Evolutionary conservation across 2,113 vertebrate genomes (phyloP).

Genomic region (Ptychochromis oligacanthus): DNA sequence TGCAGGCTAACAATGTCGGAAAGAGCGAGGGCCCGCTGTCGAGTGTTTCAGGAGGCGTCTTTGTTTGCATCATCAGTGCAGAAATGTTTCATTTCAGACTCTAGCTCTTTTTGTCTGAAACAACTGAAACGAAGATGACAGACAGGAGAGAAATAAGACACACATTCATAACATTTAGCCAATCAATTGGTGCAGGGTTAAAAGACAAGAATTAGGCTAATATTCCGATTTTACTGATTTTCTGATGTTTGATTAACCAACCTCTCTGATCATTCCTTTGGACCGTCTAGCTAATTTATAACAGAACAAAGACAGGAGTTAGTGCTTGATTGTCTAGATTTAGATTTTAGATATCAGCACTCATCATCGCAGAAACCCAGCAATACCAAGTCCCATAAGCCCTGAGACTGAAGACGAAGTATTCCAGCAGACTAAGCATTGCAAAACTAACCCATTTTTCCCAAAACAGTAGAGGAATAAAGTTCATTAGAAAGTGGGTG

Average conservation of each 20-base stretch:
- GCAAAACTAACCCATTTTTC: not conserved
- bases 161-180: not conserved
- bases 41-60: not conserved
- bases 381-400: not conserved
- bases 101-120: not conserved
- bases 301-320: not conserved
- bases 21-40: not conserved
- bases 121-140: not conserved
- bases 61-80: not conserved
- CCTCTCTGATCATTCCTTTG: not conserved
- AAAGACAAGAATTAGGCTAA: not conserved
- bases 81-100: not conserved
- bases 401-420: not conserved
- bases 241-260: not conserved
- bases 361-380: not conserved
- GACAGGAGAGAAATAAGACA: not conserved
- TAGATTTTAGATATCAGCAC: not conserved
- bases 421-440: not conserved
- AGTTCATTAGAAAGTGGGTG: slow-evolving; percentile 1
- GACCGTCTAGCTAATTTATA: not conserved
- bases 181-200: not conserved
- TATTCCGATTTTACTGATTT: not conserved
- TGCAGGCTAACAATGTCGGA: not conserved
- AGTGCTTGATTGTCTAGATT: too few species aligned
- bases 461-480: not conserved